Conservation (phyloP, 2,888 invertebrate species). For the Tetrapedia diversipes region DNA sequence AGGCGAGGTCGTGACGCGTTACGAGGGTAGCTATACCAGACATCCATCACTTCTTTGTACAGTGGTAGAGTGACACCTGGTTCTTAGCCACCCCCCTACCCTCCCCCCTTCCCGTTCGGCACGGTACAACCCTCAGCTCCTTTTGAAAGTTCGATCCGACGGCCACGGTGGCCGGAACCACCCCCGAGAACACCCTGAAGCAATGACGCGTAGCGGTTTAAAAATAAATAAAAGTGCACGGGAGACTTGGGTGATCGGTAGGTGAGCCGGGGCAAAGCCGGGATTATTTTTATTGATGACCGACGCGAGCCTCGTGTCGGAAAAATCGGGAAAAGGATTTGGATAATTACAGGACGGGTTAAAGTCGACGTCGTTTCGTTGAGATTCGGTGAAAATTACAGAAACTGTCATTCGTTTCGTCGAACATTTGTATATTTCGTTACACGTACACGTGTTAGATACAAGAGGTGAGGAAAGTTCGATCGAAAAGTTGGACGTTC, state of each 20-base stretch:
- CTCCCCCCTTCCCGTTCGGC: constrained; percentile 55
- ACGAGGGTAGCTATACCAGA: constrained; percentile 74
- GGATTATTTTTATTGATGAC: constrained; percentile 75
- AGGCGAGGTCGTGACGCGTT: constrained; percentile 76
- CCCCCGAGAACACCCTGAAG: constrained; percentile 57
- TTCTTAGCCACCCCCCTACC: constrained; percentile 70
- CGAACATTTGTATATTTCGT: not conserved
- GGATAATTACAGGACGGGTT: not conserved
- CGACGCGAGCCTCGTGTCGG: constrained; percentile 23
- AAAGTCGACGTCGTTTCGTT: not conserved
- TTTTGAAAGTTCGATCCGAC: constrained; percentile 55
- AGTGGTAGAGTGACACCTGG: constrained; percentile 78
- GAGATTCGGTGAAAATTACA: too few relatives aligned
- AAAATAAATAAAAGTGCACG: constrained; percentile 72
- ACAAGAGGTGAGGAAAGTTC: not conserved
- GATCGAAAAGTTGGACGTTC: not conserved
- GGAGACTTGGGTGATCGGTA: constrained; percentile 60
- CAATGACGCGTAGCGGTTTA: constrained; percentile 56
- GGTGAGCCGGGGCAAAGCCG: constrained; percentile 63
- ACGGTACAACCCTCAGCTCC: constrained; percentile 54
- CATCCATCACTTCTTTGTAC: constrained; percentile 80
- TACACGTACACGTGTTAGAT: too few relatives aligned
- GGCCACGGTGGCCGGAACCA: constrained; percentile 62
- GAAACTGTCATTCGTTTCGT: not conserved
- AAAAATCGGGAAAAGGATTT: constrained; percentile 27